Conservation (phyloP, 1,140 invertebrate genomes). For the Hycleus phaleratus region DNA sequence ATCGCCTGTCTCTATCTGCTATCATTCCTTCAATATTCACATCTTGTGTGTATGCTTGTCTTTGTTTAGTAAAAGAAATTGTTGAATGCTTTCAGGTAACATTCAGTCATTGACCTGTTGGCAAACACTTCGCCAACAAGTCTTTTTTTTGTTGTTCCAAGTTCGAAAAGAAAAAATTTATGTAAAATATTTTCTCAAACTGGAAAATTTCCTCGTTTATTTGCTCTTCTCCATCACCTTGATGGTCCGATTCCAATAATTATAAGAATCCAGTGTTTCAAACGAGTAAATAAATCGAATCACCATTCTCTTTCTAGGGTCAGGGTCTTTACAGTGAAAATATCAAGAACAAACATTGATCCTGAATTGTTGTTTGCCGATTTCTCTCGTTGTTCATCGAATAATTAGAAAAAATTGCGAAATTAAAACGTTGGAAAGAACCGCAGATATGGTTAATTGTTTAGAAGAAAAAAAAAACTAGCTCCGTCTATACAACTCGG, state of each 20-base stretch:
- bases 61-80: not conserved
- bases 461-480: too few species aligned
- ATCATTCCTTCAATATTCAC: not conserved
- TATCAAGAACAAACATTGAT: conserved; percentile 7
- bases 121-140: conserved; percentile 1
- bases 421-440: too few species aligned
- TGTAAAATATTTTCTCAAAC: not conserved
- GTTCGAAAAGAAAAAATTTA: not conserved
- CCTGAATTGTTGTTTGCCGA: not conserved
- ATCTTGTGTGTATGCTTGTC: not conserved
- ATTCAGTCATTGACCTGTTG: not conserved
- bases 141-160: not conserved
- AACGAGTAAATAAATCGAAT: not conserved
- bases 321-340: not conserved
- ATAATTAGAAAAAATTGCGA: too few species aligned
- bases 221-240: not conserved
- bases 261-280: too few species aligned
- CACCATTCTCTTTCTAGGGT: not conserved
- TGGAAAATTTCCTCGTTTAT: not conserved
- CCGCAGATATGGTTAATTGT: too few species aligned
- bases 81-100: conserved; percentile 2
- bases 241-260: too few species aligned
- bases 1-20: not conserved
- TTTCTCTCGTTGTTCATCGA: not conserved
- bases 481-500: too few species aligned